Base-by-base conservation (phyloP, 2,113 vertebrate species). In the Psophia crepitans region DNA sequence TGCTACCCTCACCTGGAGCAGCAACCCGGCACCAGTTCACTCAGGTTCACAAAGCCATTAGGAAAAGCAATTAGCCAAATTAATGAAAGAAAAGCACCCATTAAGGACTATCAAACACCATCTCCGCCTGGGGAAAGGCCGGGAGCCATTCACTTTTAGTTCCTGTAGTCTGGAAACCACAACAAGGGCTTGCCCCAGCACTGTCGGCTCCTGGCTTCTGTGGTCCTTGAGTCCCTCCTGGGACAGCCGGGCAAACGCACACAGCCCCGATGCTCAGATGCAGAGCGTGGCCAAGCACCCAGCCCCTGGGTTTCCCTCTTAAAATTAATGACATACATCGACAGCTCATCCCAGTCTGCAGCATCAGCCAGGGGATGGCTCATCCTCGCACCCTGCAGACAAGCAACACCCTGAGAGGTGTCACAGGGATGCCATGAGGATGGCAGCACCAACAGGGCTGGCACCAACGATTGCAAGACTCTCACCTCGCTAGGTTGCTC, bases 31-130 rank as follows among this genome's bases (percentile, higher is more conserved):
- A 87, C 46, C 75, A 53, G 92, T 92, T 70, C 79, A 74, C 33
- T 37, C 74, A 7, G 19, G 35, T 46, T 95, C 84, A 90, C 73
- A 94, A 84, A 95, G 61, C 69, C 69, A 84, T 96, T 95, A 96
- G 63, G 57, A 95, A 87, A 95, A 86, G 61, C 66, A 92, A 81
- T 95, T 83, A 87, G 74, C 89, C 68, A 89, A 92, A 92, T 78
- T 87, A 96, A 78, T 82, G 64, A 71, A 84, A 90, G 73, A 89
- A 93, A 96, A 95, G 60, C 73, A 75, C 49, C 89, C 84, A 64
- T 95, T 96, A 95, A 87, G 80, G 51, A 35, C 84, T 84, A 87
- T 92, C 84, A 91, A 75, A 81, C 73, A 76, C 91, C 60, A 68
- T 89, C 84, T 84, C 61, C 78, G 53, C 65, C 84, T 39, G 43